phyloP scores from a whole-genome alignment of 2,113 vertebrate genomes.

The Chauna torquata region DNA sequence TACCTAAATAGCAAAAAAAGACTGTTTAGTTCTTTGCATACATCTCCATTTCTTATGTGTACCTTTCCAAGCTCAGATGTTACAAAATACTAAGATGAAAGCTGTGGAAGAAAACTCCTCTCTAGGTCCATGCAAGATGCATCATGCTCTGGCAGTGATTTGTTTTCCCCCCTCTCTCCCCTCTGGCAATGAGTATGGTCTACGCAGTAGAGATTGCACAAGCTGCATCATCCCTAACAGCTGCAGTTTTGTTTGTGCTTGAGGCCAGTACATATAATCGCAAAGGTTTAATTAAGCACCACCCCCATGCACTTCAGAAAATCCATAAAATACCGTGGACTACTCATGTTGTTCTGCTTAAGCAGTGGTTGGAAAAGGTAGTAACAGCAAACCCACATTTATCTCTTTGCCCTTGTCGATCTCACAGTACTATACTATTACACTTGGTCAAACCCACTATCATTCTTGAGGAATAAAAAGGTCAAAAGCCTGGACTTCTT shows the following conservation, averaged over 20 bases:
- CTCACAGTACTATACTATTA: not conserved
- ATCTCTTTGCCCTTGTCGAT: not conserved
- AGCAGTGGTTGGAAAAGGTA: not conserved
- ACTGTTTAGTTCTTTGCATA: not conserved
- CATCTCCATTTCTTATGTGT: not conserved
- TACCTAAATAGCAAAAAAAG: not conserved
- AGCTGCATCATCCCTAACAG: not conserved
- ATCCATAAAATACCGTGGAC: not conserved
- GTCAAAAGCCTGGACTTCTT: not conserved
- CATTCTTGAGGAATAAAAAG: not conserved
- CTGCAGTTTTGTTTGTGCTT: conserved; percentile 52
- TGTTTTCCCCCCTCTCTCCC: not conserved
- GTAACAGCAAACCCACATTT: not conserved
- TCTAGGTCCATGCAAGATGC: not conserved
- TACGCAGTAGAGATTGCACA: not conserved
- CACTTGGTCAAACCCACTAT: not conserved
- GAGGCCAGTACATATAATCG: not conserved
- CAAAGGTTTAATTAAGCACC: conserved; percentile 38
- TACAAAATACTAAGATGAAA: not conserved
- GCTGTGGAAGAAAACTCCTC: not conserved
- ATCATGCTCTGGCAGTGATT: not conserved
- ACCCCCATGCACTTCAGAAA: not conserved
- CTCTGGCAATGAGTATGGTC: not conserved
- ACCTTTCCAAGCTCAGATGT: not conserved
- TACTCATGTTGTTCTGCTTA: not conserved